Percentiles rank a stretch among this genome's conserved stretches.
These are phyloP conservation scores for Echinops telfairi DNA, from an alignment of 2,113 vertebrate species.

Conservation along the genomic window DNA sequence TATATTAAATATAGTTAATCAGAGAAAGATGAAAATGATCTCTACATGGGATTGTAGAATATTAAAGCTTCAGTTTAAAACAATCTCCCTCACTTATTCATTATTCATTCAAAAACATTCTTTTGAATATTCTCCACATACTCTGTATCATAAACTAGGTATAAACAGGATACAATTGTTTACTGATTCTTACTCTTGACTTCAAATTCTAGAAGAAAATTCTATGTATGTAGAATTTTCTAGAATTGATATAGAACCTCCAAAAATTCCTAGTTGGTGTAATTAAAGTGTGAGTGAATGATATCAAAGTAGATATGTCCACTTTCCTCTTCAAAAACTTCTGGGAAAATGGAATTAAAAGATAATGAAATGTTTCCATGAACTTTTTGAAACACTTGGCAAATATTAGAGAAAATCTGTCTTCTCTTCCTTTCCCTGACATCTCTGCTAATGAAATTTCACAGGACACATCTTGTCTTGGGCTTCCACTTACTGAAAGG, in stretches of 20 bases:
- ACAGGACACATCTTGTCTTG: not conserved
- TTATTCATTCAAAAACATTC: slow-evolving; percentile 36
- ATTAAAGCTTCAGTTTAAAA: not conserved
- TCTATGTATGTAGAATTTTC: not conserved
- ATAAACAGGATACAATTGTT: not conserved
- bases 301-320: not conserved
- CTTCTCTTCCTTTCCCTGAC: not conserved
- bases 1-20: slow-evolving; percentile 22
- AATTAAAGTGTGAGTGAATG: not conserved
- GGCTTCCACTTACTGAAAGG: not conserved
- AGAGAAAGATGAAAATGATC: not conserved
- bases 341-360: too few species aligned
- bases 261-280: not conserved
- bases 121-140: not conserved
- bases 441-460: not conserved
- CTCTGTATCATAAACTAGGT: not conserved
- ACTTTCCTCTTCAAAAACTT: not conserved
- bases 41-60: slow-evolving; percentile 28
- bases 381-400: too few species aligned
- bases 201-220: not conserved
- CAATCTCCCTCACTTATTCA: not conserved
- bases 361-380: too few species aligned
- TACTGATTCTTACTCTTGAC: not conserved
- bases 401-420: not conserved
- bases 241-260: not conserved